Conservation (phyloP, 1,140 invertebrate genomes). For the Saccostrea echinata region DNA sequence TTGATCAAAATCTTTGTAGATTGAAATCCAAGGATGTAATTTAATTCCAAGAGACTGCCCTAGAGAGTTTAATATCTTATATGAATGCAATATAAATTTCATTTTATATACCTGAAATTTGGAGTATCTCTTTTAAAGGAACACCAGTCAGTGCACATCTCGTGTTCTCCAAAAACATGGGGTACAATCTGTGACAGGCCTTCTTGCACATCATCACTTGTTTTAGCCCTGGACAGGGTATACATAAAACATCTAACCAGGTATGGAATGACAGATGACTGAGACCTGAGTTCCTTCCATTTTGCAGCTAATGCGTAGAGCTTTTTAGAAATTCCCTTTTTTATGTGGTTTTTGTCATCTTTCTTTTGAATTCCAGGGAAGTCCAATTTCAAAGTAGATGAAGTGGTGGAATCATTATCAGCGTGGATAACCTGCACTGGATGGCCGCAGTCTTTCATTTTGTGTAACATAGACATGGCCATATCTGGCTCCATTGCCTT, state of each 20-base stretch:
- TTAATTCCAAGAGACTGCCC: no score
- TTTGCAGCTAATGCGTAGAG: not conserved
- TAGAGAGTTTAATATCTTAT: no score
- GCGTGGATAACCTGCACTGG: constrained; percentile 21
- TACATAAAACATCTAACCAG: not conserved
- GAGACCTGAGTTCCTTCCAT: no score
- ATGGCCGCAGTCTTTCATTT: constrained; percentile 15
- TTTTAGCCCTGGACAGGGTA: not conserved
- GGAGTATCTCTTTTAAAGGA: not conserved
- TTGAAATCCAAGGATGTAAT: no score
- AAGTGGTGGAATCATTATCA: constrained; percentile 45
- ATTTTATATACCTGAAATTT: not conserved
- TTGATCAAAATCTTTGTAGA: no score
- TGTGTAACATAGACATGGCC: constrained; percentile 32
- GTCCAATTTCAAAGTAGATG: constrained; percentile 18
- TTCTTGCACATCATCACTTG: not conserved
- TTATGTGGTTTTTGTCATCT: constrained; percentile 46
- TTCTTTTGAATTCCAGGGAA: constrained; percentile 38
- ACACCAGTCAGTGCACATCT: not conserved
- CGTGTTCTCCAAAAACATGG: not conserved
- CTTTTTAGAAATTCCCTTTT: not conserved
- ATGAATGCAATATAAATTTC: not conserved
- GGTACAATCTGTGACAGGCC: not conserved
- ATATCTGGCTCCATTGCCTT: constrained; percentile 46
- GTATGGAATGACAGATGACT: not conserved